Conservation (phyloP, 2,113 vertebrate genomes). For the Microtus richardsoni region DNA sequence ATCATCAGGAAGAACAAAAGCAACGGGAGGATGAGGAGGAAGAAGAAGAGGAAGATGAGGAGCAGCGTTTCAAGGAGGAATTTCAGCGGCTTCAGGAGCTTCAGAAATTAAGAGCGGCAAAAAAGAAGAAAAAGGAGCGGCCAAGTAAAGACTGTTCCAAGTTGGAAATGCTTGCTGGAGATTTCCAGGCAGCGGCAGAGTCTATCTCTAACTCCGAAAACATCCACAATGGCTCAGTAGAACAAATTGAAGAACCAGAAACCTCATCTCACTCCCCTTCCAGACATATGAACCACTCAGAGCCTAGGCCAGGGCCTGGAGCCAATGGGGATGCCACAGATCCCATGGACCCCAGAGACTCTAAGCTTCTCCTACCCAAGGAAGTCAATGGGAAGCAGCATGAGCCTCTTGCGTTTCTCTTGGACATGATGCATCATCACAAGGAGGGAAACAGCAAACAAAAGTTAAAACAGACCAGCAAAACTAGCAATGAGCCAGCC, state of each 20-base stretch:
- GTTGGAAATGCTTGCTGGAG: conserved; percentile 83
- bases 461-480: conserved; percentile 87
- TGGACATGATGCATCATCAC: conserved; percentile 88
- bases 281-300: conserved; percentile 77
- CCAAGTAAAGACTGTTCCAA: conserved; percentile 88
- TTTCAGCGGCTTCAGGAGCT: conserved; percentile 93
- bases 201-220: conserved; percentile 88
- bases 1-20: conserved; percentile 89
- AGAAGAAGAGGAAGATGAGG: conserved; percentile 88
- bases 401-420: conserved; percentile 86
- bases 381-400: conserved; percentile 86
- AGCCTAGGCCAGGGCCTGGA: conserved; percentile 74
- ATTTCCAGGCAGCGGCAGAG: conserved; percentile 89
- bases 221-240: conserved; percentile 91
- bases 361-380: conserved; percentile 84
- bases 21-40: conserved; percentile 89
- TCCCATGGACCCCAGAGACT: conserved; percentile 82
- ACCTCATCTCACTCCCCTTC: conserved; percentile 85
- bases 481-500: conserved; percentile 79
- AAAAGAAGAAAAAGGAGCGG: conserved; percentile 97
- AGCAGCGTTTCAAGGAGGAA: conserved; percentile 91
- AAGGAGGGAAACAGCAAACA: conserved; percentile 87
- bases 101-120: conserved; percentile 91
- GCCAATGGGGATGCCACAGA: conserved; percentile 57
- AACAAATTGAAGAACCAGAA: conserved; percentile 89